These are phyloP conservation scores for Timema cristinae DNA, from an alignment of 2,888 invertebrate genomes.

Conservation along the genomic window DNA sequence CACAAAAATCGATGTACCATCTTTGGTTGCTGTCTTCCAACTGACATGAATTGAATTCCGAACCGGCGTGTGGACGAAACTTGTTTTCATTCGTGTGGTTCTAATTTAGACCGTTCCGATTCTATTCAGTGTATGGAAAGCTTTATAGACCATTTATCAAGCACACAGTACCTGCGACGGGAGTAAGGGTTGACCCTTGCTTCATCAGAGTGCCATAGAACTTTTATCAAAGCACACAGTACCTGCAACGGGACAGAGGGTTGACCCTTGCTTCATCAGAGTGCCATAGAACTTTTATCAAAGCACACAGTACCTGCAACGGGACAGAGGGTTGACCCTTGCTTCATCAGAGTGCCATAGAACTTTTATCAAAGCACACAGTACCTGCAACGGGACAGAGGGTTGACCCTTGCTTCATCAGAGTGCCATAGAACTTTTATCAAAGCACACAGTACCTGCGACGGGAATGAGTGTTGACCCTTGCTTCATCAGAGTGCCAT, in stretches of 20 bases:
- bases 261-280: constrained; percentile 81
- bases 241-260: constrained; percentile 60
- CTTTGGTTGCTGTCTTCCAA: no score
- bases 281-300: constrained; percentile 70
- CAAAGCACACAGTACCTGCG: constrained; percentile 19
- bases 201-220: constrained; percentile 83
- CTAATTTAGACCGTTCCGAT: no score
- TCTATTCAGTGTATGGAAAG: no score
- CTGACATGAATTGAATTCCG: no score
- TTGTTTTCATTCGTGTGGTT: no score
- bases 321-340: constrained; percentile 77
- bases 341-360: constrained; percentile 82
- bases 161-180: constrained; percentile 44
- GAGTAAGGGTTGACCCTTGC: constrained; percentile 78
- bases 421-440: constrained; percentile 69
- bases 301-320: constrained; percentile 38
- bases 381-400: constrained; percentile 58
- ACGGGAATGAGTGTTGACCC: constrained; percentile 76
- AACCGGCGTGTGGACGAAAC: no score
- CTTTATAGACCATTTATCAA: no score
- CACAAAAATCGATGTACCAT: no score
- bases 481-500: constrained; percentile 83
- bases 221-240: background rate
- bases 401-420: constrained; percentile 82
- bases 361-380: constrained; percentile 39